Evolutionary conservation across 2,797 vertebrate species (phyloP).

Genomic region (Sciaenops ocellatus): DNA sequence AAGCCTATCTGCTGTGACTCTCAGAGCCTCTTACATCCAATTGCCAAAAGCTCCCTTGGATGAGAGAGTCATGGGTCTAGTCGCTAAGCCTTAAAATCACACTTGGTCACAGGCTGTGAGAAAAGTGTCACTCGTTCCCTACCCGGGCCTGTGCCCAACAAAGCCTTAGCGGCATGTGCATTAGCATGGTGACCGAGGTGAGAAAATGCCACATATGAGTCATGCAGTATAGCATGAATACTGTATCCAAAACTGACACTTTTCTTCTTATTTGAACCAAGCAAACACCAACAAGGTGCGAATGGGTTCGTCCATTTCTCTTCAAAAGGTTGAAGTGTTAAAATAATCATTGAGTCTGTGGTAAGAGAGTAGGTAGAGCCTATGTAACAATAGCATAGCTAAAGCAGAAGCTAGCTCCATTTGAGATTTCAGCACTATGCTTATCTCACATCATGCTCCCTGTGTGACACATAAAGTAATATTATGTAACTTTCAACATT

Average conservation of each 20-base stretch:
- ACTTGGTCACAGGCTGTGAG: conserved; percentile 66
- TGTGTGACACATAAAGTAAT: no score
- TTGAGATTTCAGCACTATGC: neutral
- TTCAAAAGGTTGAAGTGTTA: conserved; percentile 49
- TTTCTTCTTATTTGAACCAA: conserved; percentile 3
- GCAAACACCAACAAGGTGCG: conserved; percentile 33
- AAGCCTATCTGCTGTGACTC: conserved; percentile 66
- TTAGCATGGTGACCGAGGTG: conserved; percentile 62
- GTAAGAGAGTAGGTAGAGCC: conserved; percentile 6
- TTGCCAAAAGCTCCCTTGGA: conserved; percentile 65
- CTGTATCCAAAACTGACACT: conserved; percentile 39
- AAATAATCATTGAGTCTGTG: conserved; percentile 50
- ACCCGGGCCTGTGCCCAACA: conserved; percentile 1
- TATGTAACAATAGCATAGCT: neutral
- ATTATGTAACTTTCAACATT: no score
- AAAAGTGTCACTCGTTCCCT: conserved; percentile 28
- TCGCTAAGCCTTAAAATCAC: conserved; percentile 66
- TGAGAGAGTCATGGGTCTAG: conserved; percentile 49
- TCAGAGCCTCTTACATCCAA: conserved; percentile 56
- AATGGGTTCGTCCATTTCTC: conserved; percentile 40
- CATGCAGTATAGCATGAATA: conserved; percentile 54
- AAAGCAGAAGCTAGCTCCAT: neutral
- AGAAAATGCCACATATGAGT: conserved; percentile 66
- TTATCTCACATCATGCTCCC: no score
- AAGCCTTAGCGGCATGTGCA: conserved; percentile 42